Evolutionary conservation across 2,797 vertebrate species (phyloP).

Genomic region (Florisuga fusca): DNA sequence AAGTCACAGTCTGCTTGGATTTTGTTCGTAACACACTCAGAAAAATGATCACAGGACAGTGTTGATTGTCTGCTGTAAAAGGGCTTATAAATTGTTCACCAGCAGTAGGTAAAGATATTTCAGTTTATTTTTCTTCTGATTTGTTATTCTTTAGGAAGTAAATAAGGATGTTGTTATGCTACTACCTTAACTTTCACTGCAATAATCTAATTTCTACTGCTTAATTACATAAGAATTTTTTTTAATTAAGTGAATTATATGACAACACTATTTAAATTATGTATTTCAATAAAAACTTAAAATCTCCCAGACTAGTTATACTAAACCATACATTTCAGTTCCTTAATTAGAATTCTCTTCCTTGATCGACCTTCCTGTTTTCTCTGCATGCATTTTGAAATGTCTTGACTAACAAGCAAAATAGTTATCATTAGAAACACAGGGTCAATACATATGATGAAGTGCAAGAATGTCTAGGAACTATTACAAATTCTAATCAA

Average conservation of each 20-base stretch:
- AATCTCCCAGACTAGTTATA: not conserved
- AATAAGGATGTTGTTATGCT: not conserved
- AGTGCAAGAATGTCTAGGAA: constrained; percentile 4
- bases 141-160: not conserved
- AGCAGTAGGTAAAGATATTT: not conserved
- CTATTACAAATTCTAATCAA: not conserved
- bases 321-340: constrained; percentile 15
- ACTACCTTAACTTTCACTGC: not conserved
- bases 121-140: not conserved
- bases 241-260: not conserved
- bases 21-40: not conserved
- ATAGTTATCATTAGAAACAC: constrained; percentile 7
- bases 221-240: not conserved
- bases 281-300: not conserved
- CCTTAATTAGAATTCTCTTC: constrained; percentile 40
- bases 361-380: constrained; percentile 48
- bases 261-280: not conserved
- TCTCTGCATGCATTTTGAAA: constrained; percentile 21
- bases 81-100: not conserved
- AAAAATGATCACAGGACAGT: not conserved
- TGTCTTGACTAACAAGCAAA: constrained; percentile 27
- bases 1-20: not conserved
- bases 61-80: not conserved
- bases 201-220: not conserved
- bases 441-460: not conserved